phyloP scores from a whole-genome alignment of 2,888 invertebrate species.

The Eueremaeus valkanovi region DNA sequence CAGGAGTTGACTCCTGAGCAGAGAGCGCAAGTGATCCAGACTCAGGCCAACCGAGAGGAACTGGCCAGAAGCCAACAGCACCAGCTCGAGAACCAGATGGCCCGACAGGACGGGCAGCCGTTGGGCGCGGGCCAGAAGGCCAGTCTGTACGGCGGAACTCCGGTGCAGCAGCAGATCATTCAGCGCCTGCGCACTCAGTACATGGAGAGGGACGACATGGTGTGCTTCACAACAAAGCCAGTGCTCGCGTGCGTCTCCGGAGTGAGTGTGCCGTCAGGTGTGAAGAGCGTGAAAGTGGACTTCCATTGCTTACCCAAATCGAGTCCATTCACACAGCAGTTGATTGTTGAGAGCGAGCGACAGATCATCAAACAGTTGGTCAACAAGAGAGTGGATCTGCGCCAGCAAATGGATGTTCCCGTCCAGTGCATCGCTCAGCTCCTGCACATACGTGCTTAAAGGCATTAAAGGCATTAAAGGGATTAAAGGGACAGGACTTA shows the following conservation, averaged over 20 bases:
- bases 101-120: background rate
- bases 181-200: constrained; percentile 37
- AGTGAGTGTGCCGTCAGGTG: background rate
- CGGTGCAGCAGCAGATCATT: constrained; percentile 17
- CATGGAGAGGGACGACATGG: constrained; percentile 29
- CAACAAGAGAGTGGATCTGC: constrained; percentile 42
- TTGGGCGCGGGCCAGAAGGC: background rate
- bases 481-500: too few relatives aligned
- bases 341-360: constrained; percentile 39
- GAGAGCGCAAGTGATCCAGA: background rate
- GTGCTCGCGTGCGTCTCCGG: constrained; percentile 37
- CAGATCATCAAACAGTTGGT: constrained; percentile 43
- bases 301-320: constrained; percentile 45
- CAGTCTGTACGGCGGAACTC: background rate
- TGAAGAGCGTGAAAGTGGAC: background rate
- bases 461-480: too few relatives aligned
- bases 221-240: constrained; percentile 44
- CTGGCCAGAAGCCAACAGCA: constrained; percentile 10
- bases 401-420: constrained; percentile 23
- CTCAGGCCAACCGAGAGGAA: constrained; percentile 21
- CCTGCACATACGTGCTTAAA: too few relatives aligned
- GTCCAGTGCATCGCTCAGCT: too few relatives aligned
- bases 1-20: background rate
- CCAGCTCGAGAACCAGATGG: background rate
- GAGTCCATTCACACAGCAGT: constrained; percentile 38